phyloP scores from a whole-genome alignment of 2,888 invertebrate species.

The Sthenelais limicola region DNA sequence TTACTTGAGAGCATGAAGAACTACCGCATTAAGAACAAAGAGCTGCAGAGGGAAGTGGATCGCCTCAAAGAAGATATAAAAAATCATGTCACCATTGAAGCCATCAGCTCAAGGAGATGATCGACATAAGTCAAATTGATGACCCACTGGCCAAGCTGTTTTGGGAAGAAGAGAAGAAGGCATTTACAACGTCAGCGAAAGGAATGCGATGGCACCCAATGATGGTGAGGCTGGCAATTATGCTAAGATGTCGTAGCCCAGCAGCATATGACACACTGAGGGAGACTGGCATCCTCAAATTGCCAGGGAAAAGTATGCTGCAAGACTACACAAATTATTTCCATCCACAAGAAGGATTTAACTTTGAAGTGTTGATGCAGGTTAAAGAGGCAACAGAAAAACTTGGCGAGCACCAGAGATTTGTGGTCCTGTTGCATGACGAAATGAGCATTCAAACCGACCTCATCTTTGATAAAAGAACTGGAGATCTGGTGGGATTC shows the following conservation, averaged over 20 bases:
- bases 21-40: not conserved
- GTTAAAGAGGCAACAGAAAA: not conserved
- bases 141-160: conserved; percentile 11
- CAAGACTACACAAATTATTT: conserved; percentile 1
- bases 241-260: conserved; percentile 2
- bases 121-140: not conserved
- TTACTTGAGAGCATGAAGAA: not conserved
- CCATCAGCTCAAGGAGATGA: not conserved
- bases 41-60: not conserved
- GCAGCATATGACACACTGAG: not conserved
- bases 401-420: not conserved
- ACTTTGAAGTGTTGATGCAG: not conserved
- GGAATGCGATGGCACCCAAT: conserved; percentile 36
- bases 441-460: conserved; percentile 7
- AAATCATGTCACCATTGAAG: not conserved
- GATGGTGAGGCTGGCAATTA: conserved; percentile 12
- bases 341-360: not conserved
- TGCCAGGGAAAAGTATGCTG: conserved; percentile 3
- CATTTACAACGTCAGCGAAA: not conserved
- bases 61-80: not conserved
- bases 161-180: conserved; percentile 20
- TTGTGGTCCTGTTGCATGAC: conserved; percentile 2
- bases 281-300: not conserved
- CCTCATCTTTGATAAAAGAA: not conserved
- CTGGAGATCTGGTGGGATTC: not conserved